Evolutionary conservation across 2,113 vertebrate genomes (phyloP).

Genomic region (Ammodytes dubius): DNA sequence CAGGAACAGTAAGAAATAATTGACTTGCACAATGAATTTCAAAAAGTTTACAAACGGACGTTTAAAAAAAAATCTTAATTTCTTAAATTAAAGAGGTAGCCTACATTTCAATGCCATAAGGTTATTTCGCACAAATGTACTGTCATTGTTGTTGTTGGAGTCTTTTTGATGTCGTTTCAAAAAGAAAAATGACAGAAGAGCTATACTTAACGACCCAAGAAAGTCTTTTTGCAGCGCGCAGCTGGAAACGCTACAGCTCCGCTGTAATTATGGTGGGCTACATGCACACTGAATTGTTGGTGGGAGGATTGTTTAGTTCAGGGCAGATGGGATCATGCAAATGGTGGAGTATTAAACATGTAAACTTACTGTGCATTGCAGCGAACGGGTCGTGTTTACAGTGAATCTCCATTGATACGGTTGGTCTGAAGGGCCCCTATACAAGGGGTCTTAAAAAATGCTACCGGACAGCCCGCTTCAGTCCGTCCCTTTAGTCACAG

Average conservation of each 20-base stretch:
- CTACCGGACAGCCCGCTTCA: constrained; percentile 57
- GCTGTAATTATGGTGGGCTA: neutral
- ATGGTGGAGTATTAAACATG: constrained; percentile 18
- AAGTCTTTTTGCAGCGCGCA: constrained; percentile 5
- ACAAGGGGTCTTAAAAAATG: constrained; percentile 59
- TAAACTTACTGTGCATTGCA: constrained; percentile 98
- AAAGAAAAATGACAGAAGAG: neutral
- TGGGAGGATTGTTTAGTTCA: neutral
- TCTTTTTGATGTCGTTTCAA: neutral
- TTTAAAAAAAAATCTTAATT: neutral
- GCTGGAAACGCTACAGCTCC: neutral
- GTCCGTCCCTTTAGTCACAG: constrained; percentile 33
- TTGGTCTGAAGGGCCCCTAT: constrained; percentile 59
- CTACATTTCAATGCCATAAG: neutral
- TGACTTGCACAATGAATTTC: neutral
- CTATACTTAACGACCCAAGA: neutral
- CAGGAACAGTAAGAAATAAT: neutral
- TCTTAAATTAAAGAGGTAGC: neutral
- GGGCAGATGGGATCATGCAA: constrained; percentile 50
- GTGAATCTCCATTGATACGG: constrained; percentile 95
- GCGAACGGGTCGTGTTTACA: constrained; percentile 99
- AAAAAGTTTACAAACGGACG: neutral
- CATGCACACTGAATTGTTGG: constrained; percentile 9
- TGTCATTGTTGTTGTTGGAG: neutral
- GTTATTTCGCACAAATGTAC: neutral